Conservation (phyloP, 2,797 vertebrate species). For the Nothura maculosa region DNA sequence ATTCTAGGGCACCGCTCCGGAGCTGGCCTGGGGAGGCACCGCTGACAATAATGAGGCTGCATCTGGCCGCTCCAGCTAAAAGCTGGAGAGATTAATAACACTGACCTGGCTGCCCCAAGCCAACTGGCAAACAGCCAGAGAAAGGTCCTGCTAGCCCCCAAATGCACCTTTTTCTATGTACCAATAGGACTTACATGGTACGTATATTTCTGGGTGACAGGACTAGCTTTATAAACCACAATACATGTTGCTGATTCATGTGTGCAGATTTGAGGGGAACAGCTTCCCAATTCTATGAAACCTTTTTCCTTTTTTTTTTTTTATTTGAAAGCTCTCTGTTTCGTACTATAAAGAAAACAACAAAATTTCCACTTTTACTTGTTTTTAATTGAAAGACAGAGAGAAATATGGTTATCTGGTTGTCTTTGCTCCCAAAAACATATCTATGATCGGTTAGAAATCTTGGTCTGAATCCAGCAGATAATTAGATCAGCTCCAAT, state of each 20-base stretch:
- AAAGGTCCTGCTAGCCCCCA: neutral
- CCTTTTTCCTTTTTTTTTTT: neutral
- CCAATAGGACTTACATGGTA: neutral
- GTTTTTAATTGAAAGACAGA: neutral
- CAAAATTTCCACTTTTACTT: neutral
- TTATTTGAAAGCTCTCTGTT: neutral
- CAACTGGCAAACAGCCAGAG: neutral
- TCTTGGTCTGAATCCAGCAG: neutral
- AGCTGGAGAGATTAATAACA: neutral
- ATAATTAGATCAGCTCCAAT: neutral
- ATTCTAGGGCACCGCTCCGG: neutral
- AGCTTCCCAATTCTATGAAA: neutral
- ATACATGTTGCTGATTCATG: neutral
- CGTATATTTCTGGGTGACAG: neutral
- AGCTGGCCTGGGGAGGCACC: neutral
- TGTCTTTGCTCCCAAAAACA: neutral
- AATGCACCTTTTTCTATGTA: neutral
- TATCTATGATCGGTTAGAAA: neutral
- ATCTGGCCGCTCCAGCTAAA: neutral
- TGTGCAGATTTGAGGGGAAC: neutral
- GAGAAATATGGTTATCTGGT: neutral
- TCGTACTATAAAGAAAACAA: neutral
- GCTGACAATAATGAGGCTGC: neutral
- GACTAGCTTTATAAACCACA: neutral
- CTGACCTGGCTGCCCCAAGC: neutral